A percentile compares a stretch with the other conserved stretches of the same genome.
These are phyloP conservation scores for Macaria liturata DNA, from an alignment of 2,888 invertebrate genomes.

Conservation along the genomic window DNA sequence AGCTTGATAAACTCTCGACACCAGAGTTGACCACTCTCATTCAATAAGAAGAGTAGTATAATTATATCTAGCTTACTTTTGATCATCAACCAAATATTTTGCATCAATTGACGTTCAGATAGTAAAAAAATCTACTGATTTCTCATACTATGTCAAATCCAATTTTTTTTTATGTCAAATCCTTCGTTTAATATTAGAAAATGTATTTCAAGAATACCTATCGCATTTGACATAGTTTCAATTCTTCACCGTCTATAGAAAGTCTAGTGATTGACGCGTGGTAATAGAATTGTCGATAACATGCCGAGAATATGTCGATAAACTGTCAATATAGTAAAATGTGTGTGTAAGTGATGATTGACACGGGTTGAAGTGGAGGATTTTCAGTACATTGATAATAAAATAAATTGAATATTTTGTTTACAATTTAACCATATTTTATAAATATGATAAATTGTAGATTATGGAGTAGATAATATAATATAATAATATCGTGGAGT, in stretches of 20 bases:
- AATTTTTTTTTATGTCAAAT: too few relatives aligned
- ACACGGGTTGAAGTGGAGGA: neutral
- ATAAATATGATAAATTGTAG: too few relatives aligned
- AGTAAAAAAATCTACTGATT: neutral
- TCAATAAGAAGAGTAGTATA: too few relatives aligned
- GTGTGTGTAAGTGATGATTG: constrained; percentile 6
- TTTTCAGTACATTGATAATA: too few relatives aligned
- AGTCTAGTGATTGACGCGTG: constrained; percentile 17
- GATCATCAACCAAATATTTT: too few relatives aligned
- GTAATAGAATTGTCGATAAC: constrained; percentile 18
- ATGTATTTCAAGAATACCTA: constrained; percentile 1
- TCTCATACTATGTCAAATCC: too few relatives aligned
- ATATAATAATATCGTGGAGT: too few relatives aligned
- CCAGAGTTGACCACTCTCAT: too few relatives aligned
- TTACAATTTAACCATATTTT: neutral
- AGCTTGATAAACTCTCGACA: too few relatives aligned
- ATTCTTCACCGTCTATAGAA: neutral
- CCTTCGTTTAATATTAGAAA: neutral
- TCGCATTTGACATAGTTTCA: constrained; percentile 6
- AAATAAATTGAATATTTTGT: neutral
- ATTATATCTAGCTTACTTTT: too few relatives aligned
- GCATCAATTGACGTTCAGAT: too few relatives aligned
- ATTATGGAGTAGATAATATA: too few relatives aligned
- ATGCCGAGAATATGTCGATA: constrained; percentile 11
- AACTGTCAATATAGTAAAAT: constrained; percentile 13